Evolutionary conservation across 2,113 vertebrate species (phyloP), one percentile per base, ranked within the genome.

Genomic region (Phaethornis superciliosus): DNA sequence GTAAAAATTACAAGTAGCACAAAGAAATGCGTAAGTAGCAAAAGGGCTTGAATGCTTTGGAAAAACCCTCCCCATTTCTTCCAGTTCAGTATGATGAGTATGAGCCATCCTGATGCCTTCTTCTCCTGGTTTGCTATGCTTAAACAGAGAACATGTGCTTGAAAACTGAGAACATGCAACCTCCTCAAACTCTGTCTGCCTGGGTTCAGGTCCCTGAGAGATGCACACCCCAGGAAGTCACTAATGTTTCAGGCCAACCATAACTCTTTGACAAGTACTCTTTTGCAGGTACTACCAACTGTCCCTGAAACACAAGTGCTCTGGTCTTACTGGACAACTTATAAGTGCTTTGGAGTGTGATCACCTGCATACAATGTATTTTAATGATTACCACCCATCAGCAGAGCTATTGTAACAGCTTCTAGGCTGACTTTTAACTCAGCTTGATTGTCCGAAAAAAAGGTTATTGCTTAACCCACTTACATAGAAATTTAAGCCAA

Each of bases 281-380:
- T 10, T 5, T 69, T 37, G 33, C 11, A 40, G 51, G n/a, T 11
- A 52, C 9, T 12, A 22, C 22, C 0, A 0, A 0, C 28, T 81
- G n/a, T 28, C 42, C 14, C 3, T 4, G 8, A 49, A 74, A 71
- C 6, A 72, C 10, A 28, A 26, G 11, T 28, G 16, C 16, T 12
- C 24, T 60, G 28, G 14, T 60, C 27, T 65, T 83, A 37, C 51
- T 40, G 40, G 64, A 55, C 30, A 54, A 9, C 33, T 32, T 17
- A 22, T 37, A 64, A 74, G 18, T 28, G 23, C 7, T 47, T 78
- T 89, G 51, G 26, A 37, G 37, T 78, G 21, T 4, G 18, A 30
- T 44, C 15, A 67, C 60, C 49, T 62, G 33, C 35, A 71, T 33
- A 33, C 47, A 62, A 26, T n/a, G 5, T 63, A 37, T 58, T 79